Base-by-base conservation (phyloP, 2,888 invertebrate species). In the Campoletis raptor region DNA sequence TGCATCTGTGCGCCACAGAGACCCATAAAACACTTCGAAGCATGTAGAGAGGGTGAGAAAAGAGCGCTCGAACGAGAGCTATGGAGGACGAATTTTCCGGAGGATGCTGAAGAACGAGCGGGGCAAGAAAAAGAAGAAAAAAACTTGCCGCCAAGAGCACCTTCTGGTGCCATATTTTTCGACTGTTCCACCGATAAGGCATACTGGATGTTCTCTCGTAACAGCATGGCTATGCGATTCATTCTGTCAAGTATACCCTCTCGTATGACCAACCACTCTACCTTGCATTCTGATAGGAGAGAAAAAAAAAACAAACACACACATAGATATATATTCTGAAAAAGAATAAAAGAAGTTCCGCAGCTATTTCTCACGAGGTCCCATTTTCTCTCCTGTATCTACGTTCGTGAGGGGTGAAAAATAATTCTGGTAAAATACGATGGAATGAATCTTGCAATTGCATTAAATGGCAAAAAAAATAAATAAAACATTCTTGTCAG, bases 81-180 rank as follows among this genome's bases (percentile, higher is more conserved):
- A 70, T 70, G 70, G 45, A 67, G 57, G 9, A 45, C 21, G 42
- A 67, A 45, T 72, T 72, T 72, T 72, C 30, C 37, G 36, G 21
- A 52, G 52, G 77, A 48, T 77, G 40, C 37, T 10, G 66, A 42
- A 21, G 7, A n/a, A 69, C 21, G 57, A 52, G 36, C 66, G 10
- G 52, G 21, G 30, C 52, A 52, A 67, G 67, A 36, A 12, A 61
- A 10, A 6, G 66, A 67, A 40, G 45, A 70, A 76, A 74, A 76
- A 69, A 69, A 9, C 61, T 73, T 69, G 57, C 52, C 8, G 79
- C 61, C 42, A 74, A 66, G 67, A 81, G 82, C 82, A 79, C 85
- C 81, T 82, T 80, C 83, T 72, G 85, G 69, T 72, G 80, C 83
- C 80, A 83, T 85, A 83, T 83, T 80, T 86, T 83, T 80, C 82